Base-by-base conservation (phyloP, 2,797 vertebrate genomes). In the Oreochromis mossambicus region DNA sequence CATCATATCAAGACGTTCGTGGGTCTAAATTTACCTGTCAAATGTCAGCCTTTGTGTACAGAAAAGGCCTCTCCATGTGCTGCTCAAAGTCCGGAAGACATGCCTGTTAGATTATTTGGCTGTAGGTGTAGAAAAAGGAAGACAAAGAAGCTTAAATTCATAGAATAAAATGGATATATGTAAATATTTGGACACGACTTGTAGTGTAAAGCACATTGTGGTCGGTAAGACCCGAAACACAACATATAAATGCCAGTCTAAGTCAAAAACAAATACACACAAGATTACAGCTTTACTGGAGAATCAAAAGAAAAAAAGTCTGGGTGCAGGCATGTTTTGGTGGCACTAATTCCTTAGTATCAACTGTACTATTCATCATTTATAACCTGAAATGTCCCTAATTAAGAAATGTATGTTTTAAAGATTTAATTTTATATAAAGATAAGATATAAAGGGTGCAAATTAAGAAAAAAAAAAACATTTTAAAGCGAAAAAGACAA, bases 1-100 rank as follows among this genome's bases (percentile, higher is more conserved):
- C 10, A 1, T 12, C 9, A 29, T 48, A 19, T 48, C 41, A 73
- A 48, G 15, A 73, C 0, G 0, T 26, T 48, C 19, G 24, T 48
- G 68, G 36, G 36, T 41, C 36, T 68, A 68, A 68, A 41, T 41
- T 24, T 68, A 12, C 36, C 34, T 66, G 7, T 66, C 19, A 66
- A 13, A 14, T 68, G n/a, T 24, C 9, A 24, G 14, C 2, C 13
- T 26, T 46, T 43, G 7, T 43, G 46, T 68, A 41, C 21, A 43
- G 38, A 70, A 36, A 36, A 63, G 6, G 32, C 32, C 17, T 19
- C 17, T 32, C 17, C 7, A 8, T 32, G 70, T 75, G 15, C 12
- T 48, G 15, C 26, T 29, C 46, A 32, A 29, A 50, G 26, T 32
- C 43, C 10, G 32, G 58, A 50, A 75, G 43, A 50, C 43, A 13